These are phyloP conservation scores for Choreutis nemorana DNA, from an alignment of 2,888 invertebrate genomes.

Conservation along the genomic window DNA sequence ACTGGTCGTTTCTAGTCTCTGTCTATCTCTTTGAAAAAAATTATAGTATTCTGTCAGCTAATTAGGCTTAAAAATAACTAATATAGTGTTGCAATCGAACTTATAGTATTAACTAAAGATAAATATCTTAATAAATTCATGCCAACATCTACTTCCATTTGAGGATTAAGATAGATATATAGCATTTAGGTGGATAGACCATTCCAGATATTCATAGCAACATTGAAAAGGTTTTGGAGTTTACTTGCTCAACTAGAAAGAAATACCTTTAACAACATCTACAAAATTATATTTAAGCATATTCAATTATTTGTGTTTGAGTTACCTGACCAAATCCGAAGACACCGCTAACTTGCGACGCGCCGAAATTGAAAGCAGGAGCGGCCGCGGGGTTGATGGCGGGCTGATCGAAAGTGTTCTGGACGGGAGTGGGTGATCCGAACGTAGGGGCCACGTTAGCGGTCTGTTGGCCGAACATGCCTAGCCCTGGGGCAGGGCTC, in stretches of 20 bases:
- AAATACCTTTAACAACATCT: no score
- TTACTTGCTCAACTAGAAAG: no score
- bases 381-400: constrained; percentile 19
- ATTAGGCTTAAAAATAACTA: no score
- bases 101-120: no score
- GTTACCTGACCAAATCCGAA: constrained; percentile 49
- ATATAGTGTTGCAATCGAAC: no score
- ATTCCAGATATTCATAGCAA: no score
- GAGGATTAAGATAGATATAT: not conserved
- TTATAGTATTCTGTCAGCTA: no score
- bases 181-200: constrained; percentile 2
- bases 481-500: constrained; percentile 16
- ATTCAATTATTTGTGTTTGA: not conserved
- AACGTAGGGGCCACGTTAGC: constrained; percentile 23
- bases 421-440: constrained; percentile 22
- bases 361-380: constrained; percentile 36
- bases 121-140: no score
- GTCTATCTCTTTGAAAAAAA: no score
- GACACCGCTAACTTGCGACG: constrained; percentile 21
- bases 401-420: constrained; percentile 28
- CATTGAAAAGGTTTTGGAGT: no score
- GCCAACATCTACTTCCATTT: no score
- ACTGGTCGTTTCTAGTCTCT: no score
- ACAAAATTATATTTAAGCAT: not conserved
- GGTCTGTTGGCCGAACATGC: constrained; percentile 28